Base-by-base conservation (phyloP, 2,797 vertebrate genomes). In the Tenualosa ilisha region DNA sequence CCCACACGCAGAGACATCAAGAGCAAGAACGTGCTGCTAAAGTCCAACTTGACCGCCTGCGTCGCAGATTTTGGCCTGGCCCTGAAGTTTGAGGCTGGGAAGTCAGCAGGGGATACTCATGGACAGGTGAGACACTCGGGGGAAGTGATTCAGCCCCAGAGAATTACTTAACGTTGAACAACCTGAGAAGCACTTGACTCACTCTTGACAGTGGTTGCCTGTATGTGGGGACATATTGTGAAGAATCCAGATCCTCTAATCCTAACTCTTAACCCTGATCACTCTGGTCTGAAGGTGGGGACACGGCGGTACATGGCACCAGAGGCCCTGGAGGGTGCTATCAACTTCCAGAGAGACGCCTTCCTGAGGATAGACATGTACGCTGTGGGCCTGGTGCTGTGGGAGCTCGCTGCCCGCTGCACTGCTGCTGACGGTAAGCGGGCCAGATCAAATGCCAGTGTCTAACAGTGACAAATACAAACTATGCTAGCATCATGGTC, bases 281-380 rank as follows among this genome's bases (percentile, higher is more conserved):
- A 15, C 11, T 37, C 72, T 40, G 53, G 26, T 26, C 15, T 56
- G 20, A 24, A 98, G 97, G 97, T 98, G 90, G 97, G 97, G 79
- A 98, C 97, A 4, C 94, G 97, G 87, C 93, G 97, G 87, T 98
- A 98, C 89, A 98, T 98, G 97, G 97, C 97, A 84, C 97, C 97
- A 0, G 97, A 98, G 93, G 97, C 98, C 8, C 94, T 98, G 84
- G 97, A 98, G 91, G 97, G 97, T 31, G 97, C 97, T 86, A 98
- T 98, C 72, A 98, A 97, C 94, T 98, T 98, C 95, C 97, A 98
- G 89, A 94, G 97, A 89, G 97, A 98, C 20, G 93, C 97, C 0
- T 98, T 98, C 92, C 92, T 98, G 92, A 94, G 97, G 88, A 98
- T 98, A 89, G 97, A 98, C 87, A 97, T 98, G 97, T 98, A 98